Evolutionary conservation across 2,888 invertebrate species (phyloP).

Genomic region (Gasteruption jaculator): DNA sequence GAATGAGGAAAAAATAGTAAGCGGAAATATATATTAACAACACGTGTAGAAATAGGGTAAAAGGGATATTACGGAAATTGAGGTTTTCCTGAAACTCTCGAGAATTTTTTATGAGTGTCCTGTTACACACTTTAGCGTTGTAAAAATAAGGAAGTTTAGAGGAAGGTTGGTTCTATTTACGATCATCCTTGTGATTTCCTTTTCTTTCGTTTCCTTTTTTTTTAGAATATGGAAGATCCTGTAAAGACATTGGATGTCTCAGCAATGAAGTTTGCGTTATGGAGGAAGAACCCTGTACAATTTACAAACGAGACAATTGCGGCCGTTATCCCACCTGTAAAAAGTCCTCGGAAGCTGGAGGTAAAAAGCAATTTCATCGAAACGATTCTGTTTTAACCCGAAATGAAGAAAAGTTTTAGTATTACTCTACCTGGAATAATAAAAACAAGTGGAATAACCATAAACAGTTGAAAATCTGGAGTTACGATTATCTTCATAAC

Average conservation of each 20-base stretch:
- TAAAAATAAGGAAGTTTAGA: neutral
- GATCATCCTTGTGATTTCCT: conserved; percentile 8
- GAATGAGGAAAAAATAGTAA: no score
- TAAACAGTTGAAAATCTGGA: no score
- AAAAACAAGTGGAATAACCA: no score
- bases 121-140: neutral
- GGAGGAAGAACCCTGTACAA: conserved; percentile 67
- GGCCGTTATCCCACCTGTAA: conserved; percentile 68
- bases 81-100: neutral
- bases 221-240: conserved; percentile 73
- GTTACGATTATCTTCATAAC: no score
- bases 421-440: no score
- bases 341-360: conserved; percentile 54
- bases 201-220: conserved; percentile 16
- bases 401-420: neutral
- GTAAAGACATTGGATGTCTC: conserved; percentile 74
- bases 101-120: neutral
- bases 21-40: no score
- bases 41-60: no score
- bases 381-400: no score
- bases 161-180: conserved; percentile 3
- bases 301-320: conserved; percentile 59
- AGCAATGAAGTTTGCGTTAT: conserved; percentile 69
- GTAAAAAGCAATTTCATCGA: conserved; percentile 31
- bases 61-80: no score